These are phyloP conservation scores for Pachyuromys duprasi DNA, from an alignment of 2,797 vertebrate species.

Conservation along the genomic window DNA sequence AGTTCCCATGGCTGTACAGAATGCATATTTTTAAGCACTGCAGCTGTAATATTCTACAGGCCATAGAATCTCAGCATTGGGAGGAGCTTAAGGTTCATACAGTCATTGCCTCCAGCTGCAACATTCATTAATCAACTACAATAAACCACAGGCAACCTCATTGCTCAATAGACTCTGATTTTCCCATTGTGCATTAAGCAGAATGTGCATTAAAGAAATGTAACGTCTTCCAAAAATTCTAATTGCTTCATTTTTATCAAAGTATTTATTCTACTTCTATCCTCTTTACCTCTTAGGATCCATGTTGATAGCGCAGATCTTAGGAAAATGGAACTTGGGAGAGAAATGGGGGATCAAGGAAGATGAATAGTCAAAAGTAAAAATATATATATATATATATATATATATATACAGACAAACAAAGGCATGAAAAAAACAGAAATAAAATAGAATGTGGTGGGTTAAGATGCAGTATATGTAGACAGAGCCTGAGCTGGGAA, in stretches of 20 bases:
- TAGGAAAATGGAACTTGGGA: not conserved
- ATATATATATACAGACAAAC: not conserved
- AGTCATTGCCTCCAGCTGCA: constrained; percentile 65
- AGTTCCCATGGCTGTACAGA: not conserved
- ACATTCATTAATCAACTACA: constrained; percentile 63
- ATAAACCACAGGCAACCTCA: constrained; percentile 49
- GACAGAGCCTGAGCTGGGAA: not conserved
- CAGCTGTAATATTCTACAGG: constrained; percentile 39
- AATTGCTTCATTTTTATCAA: not conserved
- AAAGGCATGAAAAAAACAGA: not conserved
- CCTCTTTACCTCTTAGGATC: not conserved
- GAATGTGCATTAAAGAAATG: constrained; percentile 7
- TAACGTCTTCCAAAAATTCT: constrained; percentile 26
- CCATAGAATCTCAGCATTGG: constrained; percentile 4
- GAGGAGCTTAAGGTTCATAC: constrained; percentile 12
- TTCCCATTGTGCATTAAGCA: not conserved
- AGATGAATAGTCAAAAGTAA: not conserved
- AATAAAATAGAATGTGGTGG: not conserved
- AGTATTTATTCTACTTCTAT: not conserved
- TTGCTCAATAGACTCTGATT: constrained; percentile 48
- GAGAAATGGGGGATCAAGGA: not conserved
- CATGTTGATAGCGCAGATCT: not conserved
- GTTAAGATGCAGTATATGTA: not conserved
- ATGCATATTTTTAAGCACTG: constrained; percentile 20
- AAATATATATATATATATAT: too few relatives aligned